phyloP scores from a whole-genome alignment of 2,888 invertebrate species.

The Isoperla grammatica region DNA sequence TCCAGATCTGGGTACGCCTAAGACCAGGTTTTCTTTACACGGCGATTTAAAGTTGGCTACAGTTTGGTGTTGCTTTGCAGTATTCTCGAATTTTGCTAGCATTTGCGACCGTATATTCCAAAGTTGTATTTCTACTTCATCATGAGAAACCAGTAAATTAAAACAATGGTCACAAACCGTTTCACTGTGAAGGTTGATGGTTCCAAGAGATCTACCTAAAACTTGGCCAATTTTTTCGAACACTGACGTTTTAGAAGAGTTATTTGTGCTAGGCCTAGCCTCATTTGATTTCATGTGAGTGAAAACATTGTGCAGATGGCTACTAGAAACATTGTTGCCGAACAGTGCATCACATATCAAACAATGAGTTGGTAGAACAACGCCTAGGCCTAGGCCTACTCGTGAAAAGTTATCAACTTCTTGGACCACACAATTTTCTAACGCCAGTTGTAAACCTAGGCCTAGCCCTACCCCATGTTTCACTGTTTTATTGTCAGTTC shows the following conservation, averaged over 20 bases:
- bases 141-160: conserved; percentile 18
- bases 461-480: too few species aligned
- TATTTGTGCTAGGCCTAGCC: too few species aligned
- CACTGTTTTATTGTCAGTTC: too few species aligned
- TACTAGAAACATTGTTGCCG: background rate
- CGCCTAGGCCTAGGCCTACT: background rate
- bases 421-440: conserved; percentile 5
- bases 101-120: conserved; percentile 15
- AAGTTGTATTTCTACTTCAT: conserved; percentile 13
- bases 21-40: background rate
- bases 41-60: too few species aligned
- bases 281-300: conserved; percentile 5
- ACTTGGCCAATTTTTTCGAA: conserved; percentile 24
- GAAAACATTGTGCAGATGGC: conserved; percentile 15
- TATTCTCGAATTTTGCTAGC: conserved; percentile 17
- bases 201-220: conserved; percentile 18
- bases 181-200: conserved; percentile 24
- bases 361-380: conserved; percentile 11
- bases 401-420: conserved; percentile 1
- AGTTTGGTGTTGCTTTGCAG: conserved; percentile 16
- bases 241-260: conserved; percentile 4
- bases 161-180: conserved; percentile 24
- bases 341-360: conserved; percentile 19
- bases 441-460: conserved; percentile 2
- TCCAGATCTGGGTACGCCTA: background rate